Evolutionary conservation across 2,113 vertebrate genomes (phyloP), one percentile per base, ranked within the genome.

Genomic region (Pseudolaguvia tuberculata): DNA sequence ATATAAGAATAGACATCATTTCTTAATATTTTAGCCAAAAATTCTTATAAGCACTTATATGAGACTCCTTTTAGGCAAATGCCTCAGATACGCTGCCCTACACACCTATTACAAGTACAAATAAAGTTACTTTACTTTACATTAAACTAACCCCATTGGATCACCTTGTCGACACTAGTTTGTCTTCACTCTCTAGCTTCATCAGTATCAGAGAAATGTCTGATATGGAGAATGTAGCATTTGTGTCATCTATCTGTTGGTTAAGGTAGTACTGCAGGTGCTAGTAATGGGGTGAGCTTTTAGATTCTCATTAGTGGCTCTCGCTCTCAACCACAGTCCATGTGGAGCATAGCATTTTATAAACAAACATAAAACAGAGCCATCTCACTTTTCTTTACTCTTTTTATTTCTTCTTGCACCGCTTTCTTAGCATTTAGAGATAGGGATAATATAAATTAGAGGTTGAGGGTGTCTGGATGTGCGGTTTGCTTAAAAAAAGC

Each of bases 401-500:
- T 42, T 18, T 76, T 87, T 89, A 89, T 90, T 89, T 89, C 86
- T 91, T 89, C 87, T 88, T 85, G 52, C 31, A 39, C 27, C 31
- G 35, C 87, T 88, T 90, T 90, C 90, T 87, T 88, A 88, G 88
- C 87, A 72, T 55, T 57, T 27, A 70, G 21, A 70, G 89, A 88
- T 90, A 93, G 78, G n/a, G n/a, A n/a, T n/a, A n/a, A n/a, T n/a
- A 91, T 88, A 91, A 92, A 92, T 91, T 84, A 77, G 51, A 81
- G 61, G 88, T 89, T 84, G 55, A 78, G 63, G 73, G 69, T 61
- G 58, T 52, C 42, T 58, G 90, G 88, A 90, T 89, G 87, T 90
- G 87, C 84, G 88, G 89, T 73, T 73, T 77, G 74, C 35, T 51
- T 62, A 31, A n/a, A 58, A 76, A 76, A 61, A n/a, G n/a, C 57